Base-by-base conservation (phyloP, 1,140 invertebrate species). In the Zaprionus nigranus region DNA sequence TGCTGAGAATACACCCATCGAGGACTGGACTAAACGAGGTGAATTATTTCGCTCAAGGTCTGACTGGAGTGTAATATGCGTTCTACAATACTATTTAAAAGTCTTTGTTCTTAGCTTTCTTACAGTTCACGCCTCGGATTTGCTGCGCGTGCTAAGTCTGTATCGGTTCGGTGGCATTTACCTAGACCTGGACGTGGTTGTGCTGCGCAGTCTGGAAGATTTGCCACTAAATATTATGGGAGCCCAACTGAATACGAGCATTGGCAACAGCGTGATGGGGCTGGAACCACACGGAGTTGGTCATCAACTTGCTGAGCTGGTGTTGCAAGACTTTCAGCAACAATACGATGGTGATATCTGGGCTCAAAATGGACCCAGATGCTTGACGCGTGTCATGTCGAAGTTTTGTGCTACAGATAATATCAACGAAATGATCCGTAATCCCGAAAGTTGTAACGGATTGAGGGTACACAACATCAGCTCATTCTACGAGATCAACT, bases 131-230 rank as follows among this genome's bases (percentile, higher is more conserved):
- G 38, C 24, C 0, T 43, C 63, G 5, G 63, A 65, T 43, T 13
- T 65, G 20, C 86, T 97, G 22, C 93, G 96, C 67, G 96, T 95
- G 74, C 79, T 96, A 9, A 95, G 95, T 0, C 87, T 97, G 1
- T 96, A 95, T 94, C 97, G 96, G 85, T 96, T 94, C 68, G 96
- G 96, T 30, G 96, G 96, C 1, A 95, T 96, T 53, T 97, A 97
- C 87, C 84, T 97, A 36, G 96, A 97, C 77, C 88, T 96, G 59
- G 96, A 97, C 79, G 94, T 97, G 2, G 94, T 97, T 12, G 94
- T 97, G 2, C 94, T 94, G 5, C 95, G 94, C 69, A 94, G 93
- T 13, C 86, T 96, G 38, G 93, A 95, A 38, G 80, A 93, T 7
- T 79, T 96, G 20, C 92, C 90, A 1, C 86, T 82, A 2, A 95